These are phyloP conservation scores for Stichopus horrens DNA, from an alignment of 53 echinoderm and acorn worm species.

Conservation along the genomic window DNA sequence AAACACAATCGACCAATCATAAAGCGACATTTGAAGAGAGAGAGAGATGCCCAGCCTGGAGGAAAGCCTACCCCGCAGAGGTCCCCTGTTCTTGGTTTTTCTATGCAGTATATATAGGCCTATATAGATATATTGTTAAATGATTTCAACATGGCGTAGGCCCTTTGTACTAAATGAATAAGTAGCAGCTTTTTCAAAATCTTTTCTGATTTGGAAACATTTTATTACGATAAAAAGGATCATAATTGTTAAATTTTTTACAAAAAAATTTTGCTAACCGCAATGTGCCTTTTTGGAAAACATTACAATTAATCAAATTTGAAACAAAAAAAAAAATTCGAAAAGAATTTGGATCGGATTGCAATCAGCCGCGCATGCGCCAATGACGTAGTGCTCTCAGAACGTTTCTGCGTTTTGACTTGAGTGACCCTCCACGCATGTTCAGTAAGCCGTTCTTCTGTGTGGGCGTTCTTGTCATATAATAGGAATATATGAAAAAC, in stretches of 20 bases:
- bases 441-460: neutral
- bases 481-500: conserved; percentile 13
- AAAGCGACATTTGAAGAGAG: conserved; percentile 3
- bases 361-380: neutral
- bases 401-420: neutral
- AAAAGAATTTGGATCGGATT: neutral
- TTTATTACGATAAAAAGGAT: conserved; percentile 34
- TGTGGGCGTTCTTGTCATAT: conserved; percentile 12
- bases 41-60: conserved; percentile 1
- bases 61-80: conserved; percentile 20
- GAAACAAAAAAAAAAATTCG: neutral
- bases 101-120: conserved; percentile 47
- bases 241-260: conserved; percentile 37
- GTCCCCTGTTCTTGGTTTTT: conserved; percentile 38
- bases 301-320: neutral
- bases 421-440: neutral
- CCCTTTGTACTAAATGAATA: conserved; percentile 44
- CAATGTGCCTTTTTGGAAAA: conserved; percentile 40
- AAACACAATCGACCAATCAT: conserved; percentile 51
- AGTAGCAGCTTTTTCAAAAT: conserved; percentile 48
- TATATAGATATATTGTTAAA: conserved; percentile 46
- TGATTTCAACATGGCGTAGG: conserved; percentile 37
- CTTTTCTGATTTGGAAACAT: conserved; percentile 48
- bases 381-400: conserved; percentile 9
- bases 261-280: conserved; percentile 45